Base-by-base conservation (phyloP, 2,797 vertebrate species). In the Periophthalmus magnuspinnatus region DNA sequence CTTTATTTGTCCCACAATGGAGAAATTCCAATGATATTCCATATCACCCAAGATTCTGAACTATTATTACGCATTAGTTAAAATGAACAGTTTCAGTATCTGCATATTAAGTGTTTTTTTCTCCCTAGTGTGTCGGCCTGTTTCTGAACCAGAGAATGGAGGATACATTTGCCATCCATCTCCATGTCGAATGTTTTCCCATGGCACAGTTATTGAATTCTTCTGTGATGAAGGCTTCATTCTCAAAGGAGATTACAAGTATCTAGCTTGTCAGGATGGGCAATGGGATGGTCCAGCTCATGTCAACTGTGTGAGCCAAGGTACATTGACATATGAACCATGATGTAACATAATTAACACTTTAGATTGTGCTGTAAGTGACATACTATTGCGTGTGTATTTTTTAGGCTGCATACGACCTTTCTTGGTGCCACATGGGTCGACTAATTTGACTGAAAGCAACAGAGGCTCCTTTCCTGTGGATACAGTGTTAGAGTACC, bases 261-360 rank as follows among this genome's bases (percentile, higher is more conserved):
- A 97, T 83, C 84, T 98, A 90, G 98, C 97, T 22, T 99, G 97
- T 86, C 95, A 96, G 88, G 93, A 96, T 77, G 97, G 97, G 72
- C 93, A 97, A 71, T 99, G 97, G 97, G 94, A 95, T 60, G 94
- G 95, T 45, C 94, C 95, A 61, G 94, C 96, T 94, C 94, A 96
- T 87, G 93, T 97, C 79, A 97, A 92, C 88, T 99, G 97, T 87
- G 93, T 91, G 58, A 96, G 92, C 68, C 96, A 95, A 74, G 97
- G 97, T 83, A 60, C 65, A 38, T 52, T 22, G 16, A 73, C 38
- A 54, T 61, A 36, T 41, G 1, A 57, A 24, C 55, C 19, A 16
- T 47, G 5, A 38, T 34, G 2, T 13, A 54, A 22, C 10, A 21
- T 38, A 36, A 41, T 38, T 38, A 19, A 36, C 5, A 33, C 56